Evolutionary conservation across 2,797 vertebrate species (phyloP).

Genomic region (Chanos chanos): DNA sequence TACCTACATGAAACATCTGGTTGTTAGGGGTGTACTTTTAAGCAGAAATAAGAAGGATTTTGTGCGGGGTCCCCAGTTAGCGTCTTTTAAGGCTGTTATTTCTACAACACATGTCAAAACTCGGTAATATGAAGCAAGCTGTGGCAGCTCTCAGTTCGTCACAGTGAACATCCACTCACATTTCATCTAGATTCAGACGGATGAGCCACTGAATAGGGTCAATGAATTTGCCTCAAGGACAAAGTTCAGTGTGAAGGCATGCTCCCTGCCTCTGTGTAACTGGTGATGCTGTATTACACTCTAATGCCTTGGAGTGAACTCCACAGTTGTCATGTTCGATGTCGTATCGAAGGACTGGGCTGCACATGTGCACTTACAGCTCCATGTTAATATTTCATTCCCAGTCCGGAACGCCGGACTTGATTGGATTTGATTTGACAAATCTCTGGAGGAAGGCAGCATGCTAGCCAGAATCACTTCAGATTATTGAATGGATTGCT

Average conservation of each 20-base stretch:
- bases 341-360: neutral
- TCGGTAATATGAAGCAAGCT: too few species aligned
- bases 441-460: too few species aligned
- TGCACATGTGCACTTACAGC: neutral
- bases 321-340: slow-evolving; percentile 2
- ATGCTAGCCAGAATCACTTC: too few species aligned
- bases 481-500: too few species aligned
- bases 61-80: too few species aligned
- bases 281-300: too few species aligned
- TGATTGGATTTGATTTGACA: too few species aligned
- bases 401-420: too few species aligned
- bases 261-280: neutral
- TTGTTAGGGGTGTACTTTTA: too few species aligned
- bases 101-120: too few species aligned
- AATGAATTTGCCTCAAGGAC: neutral
- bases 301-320: neutral
- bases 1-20: neutral
- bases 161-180: neutral
- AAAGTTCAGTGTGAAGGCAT: neutral
- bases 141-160: neutral
- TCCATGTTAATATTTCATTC: slow-evolving; percentile 1
- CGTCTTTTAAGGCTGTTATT: too few species aligned
- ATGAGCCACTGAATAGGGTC: neutral
- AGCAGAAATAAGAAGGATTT: too few species aligned
- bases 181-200: neutral